Conservation (phyloP, 2,113 vertebrate species). For the Ciconia boyciana region DNA sequence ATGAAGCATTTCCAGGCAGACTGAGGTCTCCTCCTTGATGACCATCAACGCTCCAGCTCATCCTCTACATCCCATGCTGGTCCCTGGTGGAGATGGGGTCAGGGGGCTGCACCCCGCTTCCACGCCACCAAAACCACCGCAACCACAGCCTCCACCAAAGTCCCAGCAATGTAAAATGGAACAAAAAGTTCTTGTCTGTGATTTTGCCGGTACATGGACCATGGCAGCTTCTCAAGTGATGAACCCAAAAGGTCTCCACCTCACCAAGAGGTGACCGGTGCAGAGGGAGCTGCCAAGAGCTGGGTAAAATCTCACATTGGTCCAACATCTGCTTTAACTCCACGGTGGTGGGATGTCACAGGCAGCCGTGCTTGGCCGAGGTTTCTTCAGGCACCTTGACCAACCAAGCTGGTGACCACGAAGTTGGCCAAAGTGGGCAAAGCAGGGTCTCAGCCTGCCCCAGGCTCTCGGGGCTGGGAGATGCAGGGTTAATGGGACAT, state of each 20-base stretch:
- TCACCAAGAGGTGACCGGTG: neutral
- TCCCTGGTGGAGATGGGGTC: neutral
- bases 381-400: neutral
- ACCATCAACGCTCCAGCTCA: neutral
- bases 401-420: neutral
- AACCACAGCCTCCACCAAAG: neutral
- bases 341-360: rapidly evolving
- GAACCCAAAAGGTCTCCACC: neutral
- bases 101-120: neutral
- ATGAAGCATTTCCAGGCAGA: neutral
- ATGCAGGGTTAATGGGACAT: neutral
- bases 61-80: neutral
- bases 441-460: neutral
- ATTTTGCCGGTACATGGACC: neutral
- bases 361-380: neutral
- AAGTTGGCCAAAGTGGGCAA: neutral
- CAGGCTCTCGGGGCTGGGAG: neutral
- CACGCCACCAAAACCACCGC: neutral
- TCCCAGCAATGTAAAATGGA: neutral
- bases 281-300: neutral
- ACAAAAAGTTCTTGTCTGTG: neutral
- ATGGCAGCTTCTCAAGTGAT: neutral
- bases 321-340: too few species aligned
- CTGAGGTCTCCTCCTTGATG: neutral
- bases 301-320: neutral